Conservation (phyloP, 2,113 vertebrate genomes). For the Lota lota region DNA sequence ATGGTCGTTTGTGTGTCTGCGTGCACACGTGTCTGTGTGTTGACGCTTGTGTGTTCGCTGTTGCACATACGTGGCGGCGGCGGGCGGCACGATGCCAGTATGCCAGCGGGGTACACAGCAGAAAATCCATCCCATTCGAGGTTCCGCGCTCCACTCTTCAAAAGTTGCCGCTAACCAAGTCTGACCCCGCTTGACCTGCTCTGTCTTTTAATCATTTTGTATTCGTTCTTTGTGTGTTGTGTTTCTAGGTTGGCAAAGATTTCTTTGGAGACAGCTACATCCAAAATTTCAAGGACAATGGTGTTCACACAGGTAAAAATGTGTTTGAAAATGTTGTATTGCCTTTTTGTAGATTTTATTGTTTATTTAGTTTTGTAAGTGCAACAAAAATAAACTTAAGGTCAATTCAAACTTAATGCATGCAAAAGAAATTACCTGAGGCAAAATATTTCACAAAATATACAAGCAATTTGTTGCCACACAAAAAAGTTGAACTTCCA, state of each 20-base stretch:
- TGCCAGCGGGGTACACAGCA: constrained; percentile 64
- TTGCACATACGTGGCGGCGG: constrained; percentile 54
- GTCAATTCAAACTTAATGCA: too few species aligned
- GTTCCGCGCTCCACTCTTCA: constrained; percentile 67
- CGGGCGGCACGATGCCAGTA: constrained; percentile 70
- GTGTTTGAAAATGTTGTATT: not conserved
- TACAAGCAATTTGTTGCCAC: too few species aligned
- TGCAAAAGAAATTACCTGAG: too few species aligned
- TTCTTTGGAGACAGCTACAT: constrained; percentile 94
- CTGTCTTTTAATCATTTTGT: constrained; percentile 59
- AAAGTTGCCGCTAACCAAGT: constrained; percentile 75
- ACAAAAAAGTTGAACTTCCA: too few species aligned
- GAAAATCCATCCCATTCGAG: constrained; percentile 68
- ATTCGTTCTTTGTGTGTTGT: constrained; percentile 53
- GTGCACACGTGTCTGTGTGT: constrained; percentile 20
- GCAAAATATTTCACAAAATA: too few species aligned
- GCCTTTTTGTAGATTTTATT: constrained; percentile 36
- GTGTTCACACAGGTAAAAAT: constrained; percentile 87
- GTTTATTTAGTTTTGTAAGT: not conserved
- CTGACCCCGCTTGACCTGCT: constrained; percentile 62
- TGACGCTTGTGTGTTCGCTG: constrained; percentile 56
- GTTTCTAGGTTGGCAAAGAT: constrained; percentile 91
- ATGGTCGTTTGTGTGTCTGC: constrained; percentile 67
- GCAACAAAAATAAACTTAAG: too few species aligned
- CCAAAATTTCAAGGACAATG: constrained; percentile 89